These are phyloP conservation scores for Nibea coibor DNA, from an alignment of 2,113 vertebrate species.

Conservation along the genomic window DNA sequence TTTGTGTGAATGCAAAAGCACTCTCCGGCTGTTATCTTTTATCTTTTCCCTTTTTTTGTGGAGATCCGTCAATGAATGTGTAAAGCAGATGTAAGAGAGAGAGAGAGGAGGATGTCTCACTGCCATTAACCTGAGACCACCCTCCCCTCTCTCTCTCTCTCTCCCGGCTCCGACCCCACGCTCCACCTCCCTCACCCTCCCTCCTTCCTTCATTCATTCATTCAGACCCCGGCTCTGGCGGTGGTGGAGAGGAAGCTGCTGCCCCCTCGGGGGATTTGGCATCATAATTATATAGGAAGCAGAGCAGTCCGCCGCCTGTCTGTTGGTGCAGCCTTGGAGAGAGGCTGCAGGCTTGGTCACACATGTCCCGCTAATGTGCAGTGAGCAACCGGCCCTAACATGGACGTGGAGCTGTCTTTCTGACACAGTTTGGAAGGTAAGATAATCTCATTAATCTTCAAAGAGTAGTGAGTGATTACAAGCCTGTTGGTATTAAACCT, in stretches of 20 bases:
- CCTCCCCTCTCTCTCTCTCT: neutral
- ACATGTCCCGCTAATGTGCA: slow-evolving; percentile 16
- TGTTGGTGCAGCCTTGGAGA: slow-evolving; percentile 37
- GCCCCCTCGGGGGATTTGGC: slow-evolving; percentile 63
- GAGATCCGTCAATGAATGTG: slow-evolving; percentile 40
- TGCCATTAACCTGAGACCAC: slow-evolving; percentile 52
- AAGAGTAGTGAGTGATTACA: slow-evolving; percentile 4
- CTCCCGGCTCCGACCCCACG: slow-evolving; percentile 9
- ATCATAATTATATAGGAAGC: slow-evolving; percentile 72
- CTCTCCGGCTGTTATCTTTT: slow-evolving; percentile 36
- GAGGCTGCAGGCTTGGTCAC: slow-evolving; percentile 42
- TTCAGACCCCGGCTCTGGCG: slow-evolving; percentile 36
- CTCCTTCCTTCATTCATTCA: slow-evolving; percentile 46
- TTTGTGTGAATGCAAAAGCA: slow-evolving; percentile 53
- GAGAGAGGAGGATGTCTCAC: slow-evolving; percentile 30
- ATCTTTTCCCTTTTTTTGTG: slow-evolving; percentile 1
- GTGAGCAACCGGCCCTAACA: slow-evolving; percentile 9
- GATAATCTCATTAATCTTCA: slow-evolving; percentile 40
- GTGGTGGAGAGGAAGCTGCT: slow-evolving; percentile 66
- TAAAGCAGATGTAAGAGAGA: slow-evolving; percentile 32
- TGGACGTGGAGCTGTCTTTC: slow-evolving; percentile 48
- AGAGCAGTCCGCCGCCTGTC: slow-evolving; percentile 57
- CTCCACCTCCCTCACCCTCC: slow-evolving; percentile 33
- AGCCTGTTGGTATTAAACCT: slow-evolving; percentile 13
- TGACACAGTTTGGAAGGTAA: slow-evolving; percentile 65